These are phyloP conservation scores for Asarcornis scutulata DNA, from an alignment of 2,113 vertebrate species.

Conservation along the genomic window DNA sequence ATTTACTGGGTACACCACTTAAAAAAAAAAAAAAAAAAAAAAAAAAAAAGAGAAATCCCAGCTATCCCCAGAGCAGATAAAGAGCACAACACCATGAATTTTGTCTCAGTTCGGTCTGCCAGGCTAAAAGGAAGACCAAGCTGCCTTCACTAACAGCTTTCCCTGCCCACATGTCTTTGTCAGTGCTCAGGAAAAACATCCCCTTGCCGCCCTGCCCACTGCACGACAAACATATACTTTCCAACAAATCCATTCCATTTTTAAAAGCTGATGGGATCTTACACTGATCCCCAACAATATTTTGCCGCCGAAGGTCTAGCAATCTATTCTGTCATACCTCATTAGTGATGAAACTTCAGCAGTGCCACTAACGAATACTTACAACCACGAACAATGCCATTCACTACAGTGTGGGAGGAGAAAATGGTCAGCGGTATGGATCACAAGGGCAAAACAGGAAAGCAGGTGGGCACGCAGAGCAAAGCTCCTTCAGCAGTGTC, in stretches of 20 bases:
- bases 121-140: background rate
- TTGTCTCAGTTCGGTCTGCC: background rate
- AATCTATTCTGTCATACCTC: background rate
- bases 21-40: background rate
- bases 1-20: background rate
- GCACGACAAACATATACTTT: background rate
- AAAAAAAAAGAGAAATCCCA: background rate
- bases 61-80: background rate
- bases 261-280: background rate
- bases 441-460: background rate
- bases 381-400: background rate
- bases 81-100: background rate
- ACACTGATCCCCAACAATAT: background rate
- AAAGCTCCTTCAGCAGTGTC: background rate
- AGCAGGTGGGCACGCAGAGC: background rate
- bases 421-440: background rate
- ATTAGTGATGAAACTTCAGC: background rate
- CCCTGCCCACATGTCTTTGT: no score
- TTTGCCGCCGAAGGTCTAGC: background rate
- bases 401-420: background rate
- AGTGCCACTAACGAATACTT: background rate
- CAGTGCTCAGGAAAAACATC: background rate
- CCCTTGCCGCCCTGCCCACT: background rate
- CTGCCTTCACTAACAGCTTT: background rate
- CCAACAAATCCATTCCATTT: background rate